A percentile compares a stretch with the other conserved stretches of the same genome.
phyloP scores from a whole-genome alignment of 2,113 vertebrate genomes.

The Chauna torquata region DNA sequence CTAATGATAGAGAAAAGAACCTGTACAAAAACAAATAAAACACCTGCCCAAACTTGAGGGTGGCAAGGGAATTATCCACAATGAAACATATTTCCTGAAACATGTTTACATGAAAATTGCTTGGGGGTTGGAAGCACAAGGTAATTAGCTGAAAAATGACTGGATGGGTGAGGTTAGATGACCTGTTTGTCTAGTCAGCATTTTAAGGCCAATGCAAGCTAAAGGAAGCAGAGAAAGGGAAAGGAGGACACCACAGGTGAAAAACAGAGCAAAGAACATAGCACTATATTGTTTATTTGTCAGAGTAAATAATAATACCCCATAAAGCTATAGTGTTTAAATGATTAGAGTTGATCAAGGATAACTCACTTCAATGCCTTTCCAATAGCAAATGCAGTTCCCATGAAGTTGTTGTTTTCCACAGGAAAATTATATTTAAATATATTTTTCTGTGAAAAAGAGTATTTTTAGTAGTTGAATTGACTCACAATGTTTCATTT shows the following conservation, averaged over 20 bases:
- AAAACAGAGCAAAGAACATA: background rate
- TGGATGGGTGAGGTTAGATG: constrained; percentile 15
- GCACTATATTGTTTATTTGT: background rate
- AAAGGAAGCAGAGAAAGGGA: background rate
- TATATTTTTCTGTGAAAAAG: background rate
- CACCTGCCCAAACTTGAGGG: constrained; percentile 51
- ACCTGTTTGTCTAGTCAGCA: background rate
- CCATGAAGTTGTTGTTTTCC: background rate
- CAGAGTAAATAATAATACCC: background rate
- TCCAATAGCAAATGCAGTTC: background rate
- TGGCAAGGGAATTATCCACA: constrained; percentile 41
- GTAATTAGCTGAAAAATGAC: constrained; percentile 41
- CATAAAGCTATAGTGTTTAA: background rate
- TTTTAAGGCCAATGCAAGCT: background rate
- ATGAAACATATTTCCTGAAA: constrained; percentile 52
- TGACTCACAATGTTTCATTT: background rate
- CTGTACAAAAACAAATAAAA: constrained; percentile 33
- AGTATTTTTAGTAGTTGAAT: background rate
- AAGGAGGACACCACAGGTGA: background rate
- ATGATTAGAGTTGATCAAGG: background rate
- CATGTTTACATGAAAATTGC: constrained; percentile 50
- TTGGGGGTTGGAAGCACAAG: constrained; percentile 15
- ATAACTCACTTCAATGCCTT: background rate
- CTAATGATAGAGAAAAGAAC: constrained; percentile 25
- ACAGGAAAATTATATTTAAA: background rate